These are phyloP conservation scores for Phasia obesa DNA, from an alignment of 2,888 invertebrate species.

Conservation along the genomic window DNA sequence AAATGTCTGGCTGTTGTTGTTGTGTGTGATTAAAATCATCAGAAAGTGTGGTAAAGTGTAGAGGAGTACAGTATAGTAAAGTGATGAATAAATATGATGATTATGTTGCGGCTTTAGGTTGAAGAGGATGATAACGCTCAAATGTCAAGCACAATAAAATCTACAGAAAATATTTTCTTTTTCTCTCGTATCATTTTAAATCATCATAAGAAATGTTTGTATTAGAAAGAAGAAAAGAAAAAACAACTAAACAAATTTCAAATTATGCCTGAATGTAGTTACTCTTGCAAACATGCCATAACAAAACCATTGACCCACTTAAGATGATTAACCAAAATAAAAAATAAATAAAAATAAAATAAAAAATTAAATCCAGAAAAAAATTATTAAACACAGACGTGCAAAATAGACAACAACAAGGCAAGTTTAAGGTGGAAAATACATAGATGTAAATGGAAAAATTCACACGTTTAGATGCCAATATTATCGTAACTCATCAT, in stretches of 20 bases:
- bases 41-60: conserved; percentile 15
- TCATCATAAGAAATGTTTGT: conserved; percentile 6
- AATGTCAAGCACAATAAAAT: conserved; percentile 63
- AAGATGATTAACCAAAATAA: conserved; percentile 65
- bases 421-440: background rate
- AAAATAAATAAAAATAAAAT: conserved; percentile 15
- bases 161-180: conserved; percentile 47
- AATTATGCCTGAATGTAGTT: conserved; percentile 32
- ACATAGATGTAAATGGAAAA: conserved; percentile 29
- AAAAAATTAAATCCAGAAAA: background rate
- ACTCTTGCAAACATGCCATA: conserved; percentile 40
- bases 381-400: conserved; percentile 39
- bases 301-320: conserved; percentile 69
- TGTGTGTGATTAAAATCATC: conserved; percentile 40
- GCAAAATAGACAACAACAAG: conserved; percentile 33
- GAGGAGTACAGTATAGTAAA: conserved; percentile 28
- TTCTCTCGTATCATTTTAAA: conserved; percentile 12
- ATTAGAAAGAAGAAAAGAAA: background rate
- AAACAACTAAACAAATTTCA: conserved; percentile 7
- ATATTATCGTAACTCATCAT: background rate
- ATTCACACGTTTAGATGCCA: conserved; percentile 52
- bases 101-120: conserved; percentile 51
- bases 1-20: conserved; percentile 26
- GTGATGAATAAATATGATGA: conserved; percentile 15
- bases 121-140: conserved; percentile 57